Percentiles rank a stretch among this genome's conserved stretches.
Evolutionary conservation across 2,888 invertebrate species (phyloP).

Genomic region (Suillia variegata): DNA sequence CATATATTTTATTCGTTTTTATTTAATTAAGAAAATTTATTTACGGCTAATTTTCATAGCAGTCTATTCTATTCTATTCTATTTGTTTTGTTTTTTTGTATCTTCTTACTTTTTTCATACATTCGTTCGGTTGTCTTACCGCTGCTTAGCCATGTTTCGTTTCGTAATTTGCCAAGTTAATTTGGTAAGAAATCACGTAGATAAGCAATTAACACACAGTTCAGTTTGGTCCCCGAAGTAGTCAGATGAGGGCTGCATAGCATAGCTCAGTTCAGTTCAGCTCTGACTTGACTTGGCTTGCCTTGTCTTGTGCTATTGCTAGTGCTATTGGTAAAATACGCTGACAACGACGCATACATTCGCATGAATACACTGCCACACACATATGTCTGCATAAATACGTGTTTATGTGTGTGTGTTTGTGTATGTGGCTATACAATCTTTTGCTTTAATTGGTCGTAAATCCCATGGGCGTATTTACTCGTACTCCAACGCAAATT

Average conservation of each 20-base stretch:
- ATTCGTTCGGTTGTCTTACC: background rate
- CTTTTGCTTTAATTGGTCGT: constrained; percentile 36
- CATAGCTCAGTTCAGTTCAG: too few relatives aligned
- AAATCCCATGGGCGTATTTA: constrained; percentile 32
- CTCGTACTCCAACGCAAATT: constrained; percentile 10
- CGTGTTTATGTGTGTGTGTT: too few relatives aligned
- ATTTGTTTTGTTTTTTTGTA: too few relatives aligned
- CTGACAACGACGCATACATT: constrained; percentile 7
- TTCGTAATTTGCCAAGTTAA: constrained; percentile 55
- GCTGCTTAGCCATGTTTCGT: constrained; percentile 20
- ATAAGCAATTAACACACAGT: constrained; percentile 51
- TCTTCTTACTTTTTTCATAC: too few relatives aligned
- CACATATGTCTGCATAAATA: background rate
- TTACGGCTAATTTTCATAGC: constrained; percentile 43
- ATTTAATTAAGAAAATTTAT: constrained; percentile 51
- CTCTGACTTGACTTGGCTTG: background rate
- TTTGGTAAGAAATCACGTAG: constrained; percentile 59
- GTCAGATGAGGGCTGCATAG: too few relatives aligned
- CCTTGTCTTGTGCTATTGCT: background rate
- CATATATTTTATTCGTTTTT: constrained; percentile 37
- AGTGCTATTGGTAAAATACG: background rate
- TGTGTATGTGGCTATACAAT: constrained; percentile 22
- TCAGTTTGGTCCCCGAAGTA: too few relatives aligned
- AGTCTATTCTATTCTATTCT: too few relatives aligned
- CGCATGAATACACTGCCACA: constrained; percentile 9